Evolutionary conservation across 1,140 invertebrate genomes (phyloP).

Genomic region (Drosophila sturtevanti): DNA sequence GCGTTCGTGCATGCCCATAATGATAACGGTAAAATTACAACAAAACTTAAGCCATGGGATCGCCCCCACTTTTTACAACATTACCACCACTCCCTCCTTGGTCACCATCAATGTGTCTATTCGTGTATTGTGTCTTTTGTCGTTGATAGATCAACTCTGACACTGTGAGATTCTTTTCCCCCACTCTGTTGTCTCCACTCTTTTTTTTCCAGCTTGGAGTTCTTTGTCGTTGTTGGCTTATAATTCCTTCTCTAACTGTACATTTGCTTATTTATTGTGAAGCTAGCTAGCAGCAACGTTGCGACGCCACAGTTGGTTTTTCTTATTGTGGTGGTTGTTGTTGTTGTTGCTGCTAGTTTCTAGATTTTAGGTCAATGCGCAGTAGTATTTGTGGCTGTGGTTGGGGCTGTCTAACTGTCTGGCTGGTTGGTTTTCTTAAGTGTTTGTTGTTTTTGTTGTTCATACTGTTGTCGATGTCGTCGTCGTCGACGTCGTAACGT

Average conservation of each 20-base stretch:
- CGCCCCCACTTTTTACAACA: constrained; percentile 2
- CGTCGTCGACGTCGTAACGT: not conserved
- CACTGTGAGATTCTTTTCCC: not conserved
- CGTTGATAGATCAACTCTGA: not conserved
- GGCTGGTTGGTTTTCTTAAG: not conserved
- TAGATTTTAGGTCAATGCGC: constrained; percentile 59
- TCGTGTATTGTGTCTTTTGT: not conserved
- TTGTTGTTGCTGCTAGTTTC: constrained; percentile 31
- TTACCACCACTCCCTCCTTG: not conserved
- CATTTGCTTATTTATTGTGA: constrained; percentile 52
- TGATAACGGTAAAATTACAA: constrained; percentile 67
- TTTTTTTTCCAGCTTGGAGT: constrained; percentile 22
- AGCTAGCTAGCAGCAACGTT: not conserved
- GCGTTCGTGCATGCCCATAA: constrained; percentile 58
- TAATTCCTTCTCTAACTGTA: constrained; percentile 72
- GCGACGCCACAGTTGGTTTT: constrained; percentile 3
- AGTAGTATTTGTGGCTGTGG: constrained; percentile 25
- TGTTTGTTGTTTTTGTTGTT: no score
- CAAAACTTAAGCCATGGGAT: not conserved
- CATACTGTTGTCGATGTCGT: not conserved
- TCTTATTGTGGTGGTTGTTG: constrained; percentile 28
- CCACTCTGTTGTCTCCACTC: not conserved
- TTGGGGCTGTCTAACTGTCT: constrained; percentile 14
- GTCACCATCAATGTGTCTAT: no score
- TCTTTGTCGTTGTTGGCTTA: constrained; percentile 71